Conservation (phyloP, 2,888 invertebrate genomes). For the Nephrotoma appendiculata region DNA sequence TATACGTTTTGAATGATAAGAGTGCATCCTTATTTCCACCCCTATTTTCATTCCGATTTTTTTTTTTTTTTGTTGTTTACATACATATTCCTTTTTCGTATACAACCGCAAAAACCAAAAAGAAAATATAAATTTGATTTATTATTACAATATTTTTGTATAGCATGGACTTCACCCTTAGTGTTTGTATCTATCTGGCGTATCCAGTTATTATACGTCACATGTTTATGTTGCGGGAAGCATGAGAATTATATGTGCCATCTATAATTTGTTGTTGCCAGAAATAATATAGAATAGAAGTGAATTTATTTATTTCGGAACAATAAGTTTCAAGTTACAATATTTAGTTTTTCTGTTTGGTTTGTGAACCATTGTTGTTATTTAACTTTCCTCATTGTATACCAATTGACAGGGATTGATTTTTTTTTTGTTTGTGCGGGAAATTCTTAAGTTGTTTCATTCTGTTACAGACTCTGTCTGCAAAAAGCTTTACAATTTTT, state of each 20-base stretch:
- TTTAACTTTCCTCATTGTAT: not conserved
- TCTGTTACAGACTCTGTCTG: too few species aligned
- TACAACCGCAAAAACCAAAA: not conserved
- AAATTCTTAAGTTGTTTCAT: too few species aligned
- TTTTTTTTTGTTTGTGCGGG: too few species aligned
- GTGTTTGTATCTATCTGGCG: not conserved
- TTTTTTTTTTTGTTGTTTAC: too few species aligned
- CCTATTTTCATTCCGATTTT: not conserved
- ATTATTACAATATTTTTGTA: not conserved
- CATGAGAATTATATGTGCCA: not conserved
- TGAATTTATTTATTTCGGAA: not conserved
- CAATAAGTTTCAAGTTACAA: not conserved
- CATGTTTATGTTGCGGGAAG: not conserved
- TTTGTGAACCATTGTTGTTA: not conserved
- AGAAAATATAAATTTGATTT: not conserved
- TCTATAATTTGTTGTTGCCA: not conserved
- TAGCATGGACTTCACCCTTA: not conserved
- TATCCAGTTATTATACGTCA: not conserved
- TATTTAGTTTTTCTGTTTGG: not conserved
- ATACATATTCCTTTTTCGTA: not conserved
- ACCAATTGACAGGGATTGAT: not conserved
- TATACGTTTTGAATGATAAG: not conserved
- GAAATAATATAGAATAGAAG: not conserved
- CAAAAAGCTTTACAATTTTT: too few species aligned
- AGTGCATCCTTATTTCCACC: not conserved